Conservation (phyloP, 2,113 vertebrate genomes). For the Nycticebus coucang region DNA sequence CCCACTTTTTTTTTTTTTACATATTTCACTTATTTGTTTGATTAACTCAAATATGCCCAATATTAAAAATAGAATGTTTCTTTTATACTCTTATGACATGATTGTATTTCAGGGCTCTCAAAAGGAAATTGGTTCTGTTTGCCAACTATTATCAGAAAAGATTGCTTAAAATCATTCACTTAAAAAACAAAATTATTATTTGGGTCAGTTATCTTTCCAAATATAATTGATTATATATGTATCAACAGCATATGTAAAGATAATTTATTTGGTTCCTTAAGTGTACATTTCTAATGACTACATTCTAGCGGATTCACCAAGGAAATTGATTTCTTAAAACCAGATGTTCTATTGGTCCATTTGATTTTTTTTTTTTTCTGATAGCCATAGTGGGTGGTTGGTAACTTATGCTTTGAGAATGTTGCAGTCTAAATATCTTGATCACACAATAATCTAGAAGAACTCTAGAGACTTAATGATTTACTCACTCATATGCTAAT, state of each 20-base stretch:
- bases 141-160: background rate
- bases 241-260: background rate
- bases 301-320: slow-evolving; percentile 28
- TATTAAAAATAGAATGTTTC: background rate
- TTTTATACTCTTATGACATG: background rate
- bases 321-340: slow-evolving; percentile 56
- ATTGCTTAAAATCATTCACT: slow-evolving; percentile 23
- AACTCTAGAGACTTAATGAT: slow-evolving; percentile 14
- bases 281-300: slow-evolving; percentile 7
- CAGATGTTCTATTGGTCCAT: background rate
- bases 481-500: slow-evolving; percentile 9
- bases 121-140: background rate
- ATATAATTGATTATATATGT: background rate
- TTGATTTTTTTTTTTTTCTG: background rate
- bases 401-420: slow-evolving; percentile 51
- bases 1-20: background rate
- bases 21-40: background rate
- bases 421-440: slow-evolving; percentile 22
- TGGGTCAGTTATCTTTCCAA: slow-evolving; percentile 43
- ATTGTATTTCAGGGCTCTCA: background rate
- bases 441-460: slow-evolving; percentile 13
- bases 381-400: slow-evolving; percentile 13
- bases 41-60: background rate
- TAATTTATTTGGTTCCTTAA: slow-evolving; percentile 23
- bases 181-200: slow-evolving; percentile 17